Base-by-base conservation (phyloP, 2,797 vertebrate species). In the Hydrophis major region DNA sequence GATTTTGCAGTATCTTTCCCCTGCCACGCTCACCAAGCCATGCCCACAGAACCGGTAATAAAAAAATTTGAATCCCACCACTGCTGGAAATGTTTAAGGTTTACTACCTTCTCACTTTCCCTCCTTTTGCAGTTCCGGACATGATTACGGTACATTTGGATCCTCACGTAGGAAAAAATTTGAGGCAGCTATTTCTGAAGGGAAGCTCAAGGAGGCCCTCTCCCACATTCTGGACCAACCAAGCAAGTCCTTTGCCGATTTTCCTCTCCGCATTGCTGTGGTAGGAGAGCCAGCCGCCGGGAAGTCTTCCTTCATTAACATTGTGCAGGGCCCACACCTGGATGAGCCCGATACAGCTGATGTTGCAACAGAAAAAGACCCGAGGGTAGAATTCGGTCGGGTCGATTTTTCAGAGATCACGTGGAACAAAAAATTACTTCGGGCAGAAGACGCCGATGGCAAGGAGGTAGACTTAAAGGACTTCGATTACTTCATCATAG, bases 401-500 rank as follows among this genome's bases (percentile, higher is more conserved):
- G 93, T 97, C 1, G 92, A 3, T 2, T 2, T 97, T 0, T 97
- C 96, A 97, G 97, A 98, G 87, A 95, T 98, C 12, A 97, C 97
- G 20, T 97, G 97, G 1, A 92, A 94, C 0, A 96, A 97, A 1
- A 95, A 91, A 11, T 96, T 97, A 92, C 93, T 93, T 69, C 95
- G 95, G 37, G 89, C 91, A 1, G 86, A 55, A 63, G 57, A 42
- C 7, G 1, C 92, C 1, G 97, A 97, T 63, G 74, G 96, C 22
- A 1, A 96, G 55, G 3, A 55, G 4, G 96, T 97, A 8, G 50
- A 27, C 14, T 97, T 97, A 88, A 20, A 96, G 14, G 93, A 20
- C 12, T 97, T 95, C 89, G 97, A 98, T 91, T 97, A 97, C 74
- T 98, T 97, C 93, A 96, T 98, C 94, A 96, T 98, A 2, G 27